Conservation (phyloP, 2,113 vertebrate genomes). For the Oxygymnocypris stewartii region DNA sequence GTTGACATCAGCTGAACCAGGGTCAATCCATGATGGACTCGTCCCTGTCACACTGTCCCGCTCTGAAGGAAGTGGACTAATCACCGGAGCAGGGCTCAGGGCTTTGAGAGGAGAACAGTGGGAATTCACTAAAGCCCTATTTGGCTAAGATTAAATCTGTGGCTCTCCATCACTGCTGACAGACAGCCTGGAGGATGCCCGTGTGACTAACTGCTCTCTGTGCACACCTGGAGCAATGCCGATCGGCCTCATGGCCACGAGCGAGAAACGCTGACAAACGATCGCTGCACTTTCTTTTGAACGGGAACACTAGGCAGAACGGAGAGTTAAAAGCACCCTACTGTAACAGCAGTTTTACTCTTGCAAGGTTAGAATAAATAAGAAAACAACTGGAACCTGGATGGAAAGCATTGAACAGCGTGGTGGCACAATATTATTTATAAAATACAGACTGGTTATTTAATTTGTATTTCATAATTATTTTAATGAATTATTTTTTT, state of each 20-base stretch:
- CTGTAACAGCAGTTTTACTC: neutral
- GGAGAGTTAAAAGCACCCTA: neutral
- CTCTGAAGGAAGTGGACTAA: conserved; percentile 12
- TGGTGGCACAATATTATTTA: neutral
- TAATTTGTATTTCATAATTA: neutral
- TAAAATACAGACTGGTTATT: neutral
- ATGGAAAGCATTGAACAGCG: neutral
- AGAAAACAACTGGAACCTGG: neutral
- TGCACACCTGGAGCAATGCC: conserved; percentile 24
- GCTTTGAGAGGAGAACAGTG: neutral
- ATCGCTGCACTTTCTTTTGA: neutral
- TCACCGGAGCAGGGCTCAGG: conserved; percentile 7
- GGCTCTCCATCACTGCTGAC: conserved; percentile 37
- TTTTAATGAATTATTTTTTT: too few species aligned
- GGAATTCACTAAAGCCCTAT: conserved; percentile 43
- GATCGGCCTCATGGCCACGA: neutral
- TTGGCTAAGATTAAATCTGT: conserved; percentile 38
- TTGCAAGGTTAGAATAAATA: neutral
- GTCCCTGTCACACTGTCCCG: conserved; percentile 15
- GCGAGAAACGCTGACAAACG: conserved; percentile 2
- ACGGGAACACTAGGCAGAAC: neutral
- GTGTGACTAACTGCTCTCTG: neutral
- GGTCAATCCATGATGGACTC: conserved; percentile 45
- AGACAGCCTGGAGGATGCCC: conserved; percentile 7
- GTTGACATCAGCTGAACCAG: conserved; percentile 31